Percentiles rank a stretch among this genome's conserved stretches.
phyloP scores from a whole-genome alignment of 2,797 vertebrate species.

The Dromococcyx pavoninus region DNA sequence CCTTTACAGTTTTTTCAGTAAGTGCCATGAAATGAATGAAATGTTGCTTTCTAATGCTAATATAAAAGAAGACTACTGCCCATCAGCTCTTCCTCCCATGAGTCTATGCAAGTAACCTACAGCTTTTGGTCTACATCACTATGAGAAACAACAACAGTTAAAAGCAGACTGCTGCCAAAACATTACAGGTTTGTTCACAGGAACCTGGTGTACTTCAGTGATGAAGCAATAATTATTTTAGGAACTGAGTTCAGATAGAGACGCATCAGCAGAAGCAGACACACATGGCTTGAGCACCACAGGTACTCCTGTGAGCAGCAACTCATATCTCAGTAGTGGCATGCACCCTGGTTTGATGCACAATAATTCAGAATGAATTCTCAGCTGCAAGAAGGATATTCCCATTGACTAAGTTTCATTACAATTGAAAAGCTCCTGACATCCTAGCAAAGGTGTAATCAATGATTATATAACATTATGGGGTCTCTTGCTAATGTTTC shows the following conservation, averaged over 20 bases:
- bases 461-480: not conserved
- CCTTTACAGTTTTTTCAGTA: not conserved
- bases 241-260: not conserved
- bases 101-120: fast-evolving
- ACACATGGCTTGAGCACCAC: not conserved
- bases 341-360: not conserved
- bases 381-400: not conserved
- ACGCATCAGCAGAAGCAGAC: not conserved
- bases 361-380: not conserved
- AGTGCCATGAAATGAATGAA: not conserved
- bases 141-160: not conserved
- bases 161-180: not conserved
- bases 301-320: not conserved
- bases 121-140: not conserved
- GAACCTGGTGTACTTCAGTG: not conserved
- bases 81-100: not conserved
- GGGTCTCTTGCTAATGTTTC: not conserved
- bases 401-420: not conserved
- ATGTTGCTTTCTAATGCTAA: not conserved
- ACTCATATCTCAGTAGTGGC: not conserved
- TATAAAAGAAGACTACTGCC: not conserved
- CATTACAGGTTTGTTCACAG: not conserved
- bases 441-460: not conserved
- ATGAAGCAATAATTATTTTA: not conserved
- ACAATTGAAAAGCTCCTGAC: not conserved